Evolutionary conservation across 1,140 invertebrate genomes (phyloP).

Genomic region (Saccostrea echinata): DNA sequence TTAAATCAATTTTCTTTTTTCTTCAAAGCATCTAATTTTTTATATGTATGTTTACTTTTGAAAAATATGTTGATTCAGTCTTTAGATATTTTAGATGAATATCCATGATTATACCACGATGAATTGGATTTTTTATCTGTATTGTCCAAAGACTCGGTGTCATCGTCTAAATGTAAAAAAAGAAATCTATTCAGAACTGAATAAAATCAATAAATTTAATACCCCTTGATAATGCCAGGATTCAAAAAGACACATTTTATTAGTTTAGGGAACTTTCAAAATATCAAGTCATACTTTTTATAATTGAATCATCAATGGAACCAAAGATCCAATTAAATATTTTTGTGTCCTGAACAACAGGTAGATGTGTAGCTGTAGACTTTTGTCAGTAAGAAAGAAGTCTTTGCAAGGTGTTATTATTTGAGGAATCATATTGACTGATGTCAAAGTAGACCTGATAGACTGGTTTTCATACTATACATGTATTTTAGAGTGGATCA

Average conservation of each 20-base stretch:
- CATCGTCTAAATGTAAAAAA: background rate
- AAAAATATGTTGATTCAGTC: too few relatives aligned
- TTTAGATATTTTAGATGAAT: background rate
- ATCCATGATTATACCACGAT: background rate
- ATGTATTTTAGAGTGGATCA: too few relatives aligned
- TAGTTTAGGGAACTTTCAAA: conserved; percentile 9
- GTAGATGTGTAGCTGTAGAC: background rate
- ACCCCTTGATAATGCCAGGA: background rate
- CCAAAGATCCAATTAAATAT: background rate
- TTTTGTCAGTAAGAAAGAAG: background rate
- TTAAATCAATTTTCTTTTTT: too few relatives aligned
- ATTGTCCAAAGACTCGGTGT: background rate
- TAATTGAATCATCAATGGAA: conserved; percentile 12
- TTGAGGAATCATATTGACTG: background rate
- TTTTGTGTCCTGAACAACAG: background rate
- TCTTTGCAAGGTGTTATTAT: background rate
- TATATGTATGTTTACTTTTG: too few relatives aligned
- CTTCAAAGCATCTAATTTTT: too few relatives aligned
- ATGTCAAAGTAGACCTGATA: background rate
- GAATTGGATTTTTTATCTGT: background rate
- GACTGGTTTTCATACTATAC: background rate
- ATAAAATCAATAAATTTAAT: conserved; percentile 5
- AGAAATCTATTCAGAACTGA: background rate
- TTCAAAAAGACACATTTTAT: conserved; percentile 8
- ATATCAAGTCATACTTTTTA: conserved; percentile 9